Evolutionary conservation across 2,113 vertebrate species (phyloP), one percentile per base, ranked within the genome.

Genomic region (Laticauda colubrina): DNA sequence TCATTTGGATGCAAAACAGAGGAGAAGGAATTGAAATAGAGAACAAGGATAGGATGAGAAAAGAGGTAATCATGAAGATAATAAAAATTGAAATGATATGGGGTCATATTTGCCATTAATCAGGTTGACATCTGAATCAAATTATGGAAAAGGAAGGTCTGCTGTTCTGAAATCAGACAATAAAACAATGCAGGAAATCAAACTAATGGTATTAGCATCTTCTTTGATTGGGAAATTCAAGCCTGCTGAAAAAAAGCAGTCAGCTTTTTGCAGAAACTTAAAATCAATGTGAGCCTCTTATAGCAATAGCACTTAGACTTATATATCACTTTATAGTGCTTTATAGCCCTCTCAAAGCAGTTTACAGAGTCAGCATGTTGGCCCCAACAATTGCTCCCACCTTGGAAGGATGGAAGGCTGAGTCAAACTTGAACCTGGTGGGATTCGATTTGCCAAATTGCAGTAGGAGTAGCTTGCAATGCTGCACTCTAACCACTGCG

Each of bases 61-160:
- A 92, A n/a, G 24, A 90, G n/a, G 8, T 89, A 95, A 94, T 14
- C 34, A 54, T 26, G 9, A 75, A 94, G 51, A 89, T 8, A 92
- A 24, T 87, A 85, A 59, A 91, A 87, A 86, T 51, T 75, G 87
- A 61, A 95, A 59, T 81, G 14, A 10, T 90, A 75, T 64, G 87
- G 59, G 69, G 90, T 94, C 95, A 96, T 90, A 93, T 0, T 91
- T 88, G 15, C 34, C 57, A 56, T 89, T 94, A 54, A 85, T 91
- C 85, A 69, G 75, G 0, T 85, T 0, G 59, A 90, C n/a, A 93
- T n/a, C 75, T 24, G 43, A 94, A 95, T 8, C 88, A 3, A 92
- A 95, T 64, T 90, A 95, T 93, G 91, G 81, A 90, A 87, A 93
- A 95, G 89, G 91, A 48, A 87, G 43, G 93, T 15, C 87, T 90